phyloP scores from a whole-genome alignment of 2,113 vertebrate genomes.

The Ptyas mucosa region DNA sequence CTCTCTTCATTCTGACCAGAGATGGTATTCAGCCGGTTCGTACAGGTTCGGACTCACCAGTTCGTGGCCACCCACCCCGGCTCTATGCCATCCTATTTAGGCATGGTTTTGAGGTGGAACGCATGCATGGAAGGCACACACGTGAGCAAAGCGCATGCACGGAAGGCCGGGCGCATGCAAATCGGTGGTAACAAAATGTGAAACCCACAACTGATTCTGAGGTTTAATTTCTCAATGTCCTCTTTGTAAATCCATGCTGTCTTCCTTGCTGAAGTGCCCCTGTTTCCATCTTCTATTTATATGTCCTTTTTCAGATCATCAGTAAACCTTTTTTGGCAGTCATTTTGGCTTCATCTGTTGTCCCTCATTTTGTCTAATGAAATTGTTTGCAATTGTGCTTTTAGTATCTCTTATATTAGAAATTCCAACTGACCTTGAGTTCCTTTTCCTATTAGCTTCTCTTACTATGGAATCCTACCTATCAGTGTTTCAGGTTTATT shows the following conservation, averaged over 20 bases:
- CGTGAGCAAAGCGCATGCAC: too few species aligned
- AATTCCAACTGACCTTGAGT: neutral
- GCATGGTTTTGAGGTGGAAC: too few species aligned
- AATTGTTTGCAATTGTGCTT: neutral
- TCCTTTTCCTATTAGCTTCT: neutral
- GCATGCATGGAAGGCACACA: too few species aligned
- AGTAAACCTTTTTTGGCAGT: neutral
- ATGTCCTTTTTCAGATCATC: neutral
- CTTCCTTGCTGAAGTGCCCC: neutral
- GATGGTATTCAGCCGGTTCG: too few species aligned
- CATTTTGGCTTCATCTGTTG: neutral
- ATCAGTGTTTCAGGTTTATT: neutral
- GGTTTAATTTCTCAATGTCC: neutral
- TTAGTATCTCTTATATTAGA: neutral
- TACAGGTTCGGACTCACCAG: too few species aligned
- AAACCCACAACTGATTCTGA: neutral
- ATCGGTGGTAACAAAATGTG: too few species aligned
- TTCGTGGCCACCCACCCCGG: too few species aligned
- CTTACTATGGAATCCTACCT: neutral
- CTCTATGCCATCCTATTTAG: too few species aligned
- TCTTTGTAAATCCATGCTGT: neutral
- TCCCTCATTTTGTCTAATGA: neutral
- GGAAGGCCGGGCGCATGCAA: too few species aligned
- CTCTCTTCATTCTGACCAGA: neutral
- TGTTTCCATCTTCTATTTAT: neutral